Percentiles rank a stretch among this genome's conserved stretches.
phyloP scores from a whole-genome alignment of 1,140 invertebrate species.

The Leptinotarsa defecta region DNA sequence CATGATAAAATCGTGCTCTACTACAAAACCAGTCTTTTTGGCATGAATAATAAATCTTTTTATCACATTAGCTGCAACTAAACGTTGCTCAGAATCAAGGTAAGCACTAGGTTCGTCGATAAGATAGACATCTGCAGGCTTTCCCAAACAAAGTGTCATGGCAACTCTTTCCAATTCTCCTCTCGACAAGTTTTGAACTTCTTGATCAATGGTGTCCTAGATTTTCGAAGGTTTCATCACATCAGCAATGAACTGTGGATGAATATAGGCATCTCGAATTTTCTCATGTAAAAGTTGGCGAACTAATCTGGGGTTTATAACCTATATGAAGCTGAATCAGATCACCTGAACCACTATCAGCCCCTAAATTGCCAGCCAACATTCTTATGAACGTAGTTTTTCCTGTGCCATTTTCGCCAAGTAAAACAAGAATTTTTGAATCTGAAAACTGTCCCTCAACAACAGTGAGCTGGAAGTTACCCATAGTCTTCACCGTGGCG shows the following conservation, averaged over 20 bases:
- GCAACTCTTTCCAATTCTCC: slow-evolving; percentile 99
- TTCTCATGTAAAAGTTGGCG: slow-evolving; percentile 92
- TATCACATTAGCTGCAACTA: too few species aligned
- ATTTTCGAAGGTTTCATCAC: slow-evolving; percentile 99
- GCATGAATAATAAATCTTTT: slow-evolving; percentile 99
- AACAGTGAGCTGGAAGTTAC: slow-evolving; percentile 81
- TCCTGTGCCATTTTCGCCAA: slow-evolving; percentile 99
- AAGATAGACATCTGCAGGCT: slow-evolving; percentile 98
- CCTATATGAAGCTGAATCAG: slow-evolving; percentile 95
- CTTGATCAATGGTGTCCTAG: slow-evolving; percentile 97
- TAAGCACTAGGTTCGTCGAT: slow-evolving; percentile 99
- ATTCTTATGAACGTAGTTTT: slow-evolving; percentile 99
- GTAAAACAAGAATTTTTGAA: slow-evolving; percentile 97
- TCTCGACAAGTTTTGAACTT: slow-evolving; percentile 98
- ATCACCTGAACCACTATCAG: slow-evolving; percentile 84
- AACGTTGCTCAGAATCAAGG: slow-evolving; percentile 99
- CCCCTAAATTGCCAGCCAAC: slow-evolving; percentile 92
- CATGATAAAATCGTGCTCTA: slow-evolving; percentile 99
- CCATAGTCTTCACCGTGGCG: slow-evolving; percentile 81
- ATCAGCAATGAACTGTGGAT: slow-evolving; percentile 98
- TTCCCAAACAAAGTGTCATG: slow-evolving; percentile 93
- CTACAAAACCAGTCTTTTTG: slow-evolving; percentile 99
- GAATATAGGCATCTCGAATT: slow-evolving; percentile 94
- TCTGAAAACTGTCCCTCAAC: slow-evolving; percentile 95
- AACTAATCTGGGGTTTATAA: slow-evolving; percentile 97